Percentiles rank a stretch among this genome's conserved stretches.
phyloP scores from a whole-genome alignment of 2,113 vertebrate genomes.

The Synchiropus splendidus region DNA sequence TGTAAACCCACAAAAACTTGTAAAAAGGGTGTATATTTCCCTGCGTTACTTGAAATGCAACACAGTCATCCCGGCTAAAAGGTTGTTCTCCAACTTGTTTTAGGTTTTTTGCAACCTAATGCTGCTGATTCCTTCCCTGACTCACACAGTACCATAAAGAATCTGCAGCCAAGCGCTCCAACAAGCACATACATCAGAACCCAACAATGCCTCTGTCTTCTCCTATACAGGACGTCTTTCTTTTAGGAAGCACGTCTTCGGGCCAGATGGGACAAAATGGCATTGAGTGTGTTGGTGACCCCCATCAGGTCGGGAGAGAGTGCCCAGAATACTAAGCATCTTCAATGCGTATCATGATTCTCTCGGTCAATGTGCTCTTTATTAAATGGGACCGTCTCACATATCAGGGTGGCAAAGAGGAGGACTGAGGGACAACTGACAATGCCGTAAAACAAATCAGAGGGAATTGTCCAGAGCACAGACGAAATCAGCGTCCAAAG shows the following conservation, averaged over 20 bases:
- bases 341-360: slow-evolving; percentile 16
- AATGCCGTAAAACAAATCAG: slow-evolving; percentile 14
- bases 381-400: slow-evolving; percentile 4
- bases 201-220: slow-evolving; percentile 50
- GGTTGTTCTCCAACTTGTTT: too few species aligned
- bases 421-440: slow-evolving; percentile 7
- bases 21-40: too few species aligned
- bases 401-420: not conserved
- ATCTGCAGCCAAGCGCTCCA: slow-evolving; percentile 17
- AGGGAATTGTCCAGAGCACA: slow-evolving; percentile 4
- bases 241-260: slow-evolving; percentile 26
- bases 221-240: slow-evolving; percentile 48
- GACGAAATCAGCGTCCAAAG: slow-evolving; percentile 1
- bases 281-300: slow-evolving; percentile 49
- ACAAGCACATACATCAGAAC: slow-evolving; percentile 25
- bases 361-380: slow-evolving; percentile 4
- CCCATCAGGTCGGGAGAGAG: slow-evolving; percentile 36
- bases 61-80: too few species aligned
- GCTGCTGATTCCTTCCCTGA: too few species aligned
- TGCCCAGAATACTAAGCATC: slow-evolving; percentile 55
- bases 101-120: too few species aligned
- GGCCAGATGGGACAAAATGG: slow-evolving; percentile 57
- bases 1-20: too few species aligned
- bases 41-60: too few species aligned
- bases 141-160: slow-evolving; percentile 23